Percentiles rank a stretch among this genome's conserved stretches.
Conservation (phyloP, 2,888 invertebrate species). For the Heliconius aoede region DNA sequence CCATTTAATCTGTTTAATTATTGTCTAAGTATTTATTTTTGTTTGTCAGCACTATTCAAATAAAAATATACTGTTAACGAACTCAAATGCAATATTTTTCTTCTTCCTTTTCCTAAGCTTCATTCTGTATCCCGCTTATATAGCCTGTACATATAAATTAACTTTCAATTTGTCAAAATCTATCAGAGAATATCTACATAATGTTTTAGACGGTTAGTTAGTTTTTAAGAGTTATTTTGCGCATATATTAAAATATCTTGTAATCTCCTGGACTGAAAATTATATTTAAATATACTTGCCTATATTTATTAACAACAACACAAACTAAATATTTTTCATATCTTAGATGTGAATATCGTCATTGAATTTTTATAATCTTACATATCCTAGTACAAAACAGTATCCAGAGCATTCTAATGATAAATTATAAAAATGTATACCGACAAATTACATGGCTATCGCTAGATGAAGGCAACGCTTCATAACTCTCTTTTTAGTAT, state of each 20-base stretch:
- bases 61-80: neutral
- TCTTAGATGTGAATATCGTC: neutral
- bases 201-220: no score
- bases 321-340: neutral
- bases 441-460: neutral
- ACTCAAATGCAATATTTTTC: neutral
- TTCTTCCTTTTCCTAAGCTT: no score
- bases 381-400: neutral
- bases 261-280: neutral
- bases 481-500: conserved; percentile 34
- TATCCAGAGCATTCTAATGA: neutral
- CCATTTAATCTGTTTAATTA: neutral
- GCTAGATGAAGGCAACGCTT: conserved; percentile 15
- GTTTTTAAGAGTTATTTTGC: no score
- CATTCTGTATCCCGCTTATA: no score
- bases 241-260: neutral
- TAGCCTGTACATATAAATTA: no score
- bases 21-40: neutral
- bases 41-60: neutral
- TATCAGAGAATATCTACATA: no score
- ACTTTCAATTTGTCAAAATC: no score
- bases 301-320: neutral
- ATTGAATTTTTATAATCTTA: neutral
- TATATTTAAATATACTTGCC: no score
- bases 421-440: conserved; percentile 8